A percentile compares a stretch with the other conserved stretches of the same genome.
Evolutionary conservation across 2,797 vertebrate genomes (phyloP).

Genomic region (Micropoecilia bifurca): DNA sequence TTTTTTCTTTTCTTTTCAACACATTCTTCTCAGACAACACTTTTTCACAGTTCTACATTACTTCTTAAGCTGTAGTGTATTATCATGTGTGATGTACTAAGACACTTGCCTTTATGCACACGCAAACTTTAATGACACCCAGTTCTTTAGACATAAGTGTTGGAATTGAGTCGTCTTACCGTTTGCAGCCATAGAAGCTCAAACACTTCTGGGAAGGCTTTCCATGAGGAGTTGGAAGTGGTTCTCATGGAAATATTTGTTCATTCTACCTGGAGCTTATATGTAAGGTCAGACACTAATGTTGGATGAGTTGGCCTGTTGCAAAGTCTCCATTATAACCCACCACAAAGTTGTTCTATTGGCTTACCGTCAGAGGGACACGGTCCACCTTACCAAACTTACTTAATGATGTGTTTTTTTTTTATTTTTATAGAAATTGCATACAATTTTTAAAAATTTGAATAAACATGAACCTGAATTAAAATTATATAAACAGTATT

Average conservation of each 20-base stretch:
- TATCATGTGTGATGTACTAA: background rate
- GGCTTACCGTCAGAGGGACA: background rate
- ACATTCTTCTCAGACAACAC: constrained; percentile 9
- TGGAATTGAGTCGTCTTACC: background rate
- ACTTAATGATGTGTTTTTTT: background rate
- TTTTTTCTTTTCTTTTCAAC: background rate
- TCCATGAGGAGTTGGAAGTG: background rate
- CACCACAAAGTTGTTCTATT: background rate
- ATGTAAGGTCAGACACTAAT: background rate
- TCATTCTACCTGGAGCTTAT: background rate
- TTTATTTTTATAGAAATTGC: too few relatives aligned
- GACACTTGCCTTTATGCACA: background rate
- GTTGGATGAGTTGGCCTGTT: background rate
- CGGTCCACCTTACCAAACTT: background rate
- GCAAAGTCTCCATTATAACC: background rate
- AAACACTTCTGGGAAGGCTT: background rate
- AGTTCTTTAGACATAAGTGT: background rate
- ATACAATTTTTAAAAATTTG: too few relatives aligned
- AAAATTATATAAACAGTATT: constrained; percentile 1
- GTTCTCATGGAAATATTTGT: background rate
- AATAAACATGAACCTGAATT: too few relatives aligned
- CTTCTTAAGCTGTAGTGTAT: background rate
- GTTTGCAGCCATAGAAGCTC: background rate
- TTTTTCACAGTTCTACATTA: background rate
- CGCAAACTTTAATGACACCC: background rate